Evolutionary conservation across 23 tunicate genomes (phyloP).

Genomic region (Phallusia fumigata): DNA sequence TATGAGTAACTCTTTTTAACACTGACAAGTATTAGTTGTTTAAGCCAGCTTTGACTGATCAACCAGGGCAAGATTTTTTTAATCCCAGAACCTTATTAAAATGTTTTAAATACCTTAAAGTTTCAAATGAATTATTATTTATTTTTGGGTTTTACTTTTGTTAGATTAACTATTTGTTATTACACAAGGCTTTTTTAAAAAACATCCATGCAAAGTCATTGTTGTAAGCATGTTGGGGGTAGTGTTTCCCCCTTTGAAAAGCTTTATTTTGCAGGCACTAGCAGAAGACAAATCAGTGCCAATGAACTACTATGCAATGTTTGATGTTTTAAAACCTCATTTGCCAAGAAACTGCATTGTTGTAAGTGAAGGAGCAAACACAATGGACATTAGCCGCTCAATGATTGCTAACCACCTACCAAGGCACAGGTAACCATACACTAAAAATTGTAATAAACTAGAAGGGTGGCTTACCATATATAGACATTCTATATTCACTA

Average conservation of each 20-base stretch:
- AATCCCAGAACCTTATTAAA: no score
- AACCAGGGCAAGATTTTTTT: no score
- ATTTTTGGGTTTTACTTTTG: no score
- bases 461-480: no score
- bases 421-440: conserved; percentile 37
- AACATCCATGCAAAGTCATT: background rate
- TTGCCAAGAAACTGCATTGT: conserved; percentile 59
- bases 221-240: background rate
- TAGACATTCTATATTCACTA: no score
- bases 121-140: no score
- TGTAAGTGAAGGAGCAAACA: conserved; percentile 92
- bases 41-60: no score
- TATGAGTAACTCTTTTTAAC: background rate
- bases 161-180: no score
- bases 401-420: conserved; percentile 72
- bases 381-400: conserved; percentile 91
- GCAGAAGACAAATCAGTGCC: conserved; percentile 76
- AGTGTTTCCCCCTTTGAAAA: no score
- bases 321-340: conserved; percentile 59
- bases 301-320: conserved; percentile 84
- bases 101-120: no score
- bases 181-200: background rate
- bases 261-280: conserved; percentile 39
- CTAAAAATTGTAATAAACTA: background rate
- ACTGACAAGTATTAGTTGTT: no score